Conservation (phyloP, 2,888 invertebrate species). For the Myathropa florea region DNA sequence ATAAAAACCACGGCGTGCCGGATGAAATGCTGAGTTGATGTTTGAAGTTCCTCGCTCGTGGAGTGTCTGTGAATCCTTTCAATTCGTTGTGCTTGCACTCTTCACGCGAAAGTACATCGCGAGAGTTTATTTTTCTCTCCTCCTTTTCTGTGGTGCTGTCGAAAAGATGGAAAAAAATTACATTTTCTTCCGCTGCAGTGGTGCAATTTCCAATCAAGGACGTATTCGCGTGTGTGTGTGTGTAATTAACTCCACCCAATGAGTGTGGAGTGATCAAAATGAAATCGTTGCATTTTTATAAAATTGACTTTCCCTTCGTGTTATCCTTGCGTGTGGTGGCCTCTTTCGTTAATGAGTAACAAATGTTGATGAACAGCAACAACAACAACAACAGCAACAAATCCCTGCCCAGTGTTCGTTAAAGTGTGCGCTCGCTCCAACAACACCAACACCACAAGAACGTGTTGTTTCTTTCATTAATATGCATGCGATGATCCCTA, state of each 20-base stretch:
- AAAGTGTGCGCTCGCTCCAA: neutral
- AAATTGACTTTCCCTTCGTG: slow-evolving; percentile 35
- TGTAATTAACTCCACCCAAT: slow-evolving; percentile 43
- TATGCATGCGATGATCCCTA: slow-evolving; percentile 44
- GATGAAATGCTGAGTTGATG: slow-evolving; percentile 58
- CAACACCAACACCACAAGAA: slow-evolving; percentile 52
- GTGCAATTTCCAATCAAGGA: slow-evolving; percentile 59
- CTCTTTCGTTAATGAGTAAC: slow-evolving; percentile 17
- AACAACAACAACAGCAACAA: neutral
- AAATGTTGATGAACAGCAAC: slow-evolving; percentile 20
- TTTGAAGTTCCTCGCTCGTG: slow-evolving; percentile 37
- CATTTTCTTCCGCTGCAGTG: slow-evolving; percentile 16
- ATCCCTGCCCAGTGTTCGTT: neutral
- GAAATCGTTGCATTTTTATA: slow-evolving; percentile 30
- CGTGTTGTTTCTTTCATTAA: slow-evolving; percentile 46
- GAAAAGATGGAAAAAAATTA: too few relatives aligned
- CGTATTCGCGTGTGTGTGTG: slow-evolving; percentile 30
- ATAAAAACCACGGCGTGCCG: slow-evolving; percentile 57
- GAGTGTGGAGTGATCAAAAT: neutral
- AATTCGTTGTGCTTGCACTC: neutral
- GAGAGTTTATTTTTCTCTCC: neutral
- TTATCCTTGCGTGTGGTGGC: slow-evolving; percentile 24
- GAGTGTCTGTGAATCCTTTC: slow-evolving; percentile 12
- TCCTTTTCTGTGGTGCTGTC: too few relatives aligned
- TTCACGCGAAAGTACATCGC: slow-evolving; percentile 16